Conservation (phyloP, 1,140 invertebrate species). For the Caenorhabditis latens region DNA sequence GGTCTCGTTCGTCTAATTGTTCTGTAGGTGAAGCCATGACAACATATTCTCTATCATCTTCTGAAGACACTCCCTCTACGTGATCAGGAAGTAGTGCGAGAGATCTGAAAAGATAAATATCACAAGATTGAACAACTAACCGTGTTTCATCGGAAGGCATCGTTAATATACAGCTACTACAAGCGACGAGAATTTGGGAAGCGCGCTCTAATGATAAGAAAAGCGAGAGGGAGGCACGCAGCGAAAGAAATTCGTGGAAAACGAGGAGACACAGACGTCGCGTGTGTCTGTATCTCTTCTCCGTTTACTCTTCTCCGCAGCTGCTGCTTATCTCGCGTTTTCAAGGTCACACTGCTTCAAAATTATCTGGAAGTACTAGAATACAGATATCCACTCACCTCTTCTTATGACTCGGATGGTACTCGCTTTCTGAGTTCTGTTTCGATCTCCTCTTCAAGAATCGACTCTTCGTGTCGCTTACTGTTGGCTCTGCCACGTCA, state of each 20-base stretch:
- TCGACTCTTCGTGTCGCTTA: not conserved
- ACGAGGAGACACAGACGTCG: too few relatives aligned
- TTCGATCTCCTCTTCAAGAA: conserved; percentile 11
- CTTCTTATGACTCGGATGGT: conserved; percentile 23
- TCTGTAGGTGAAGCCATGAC: not conserved
- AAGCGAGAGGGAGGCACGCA: too few relatives aligned
- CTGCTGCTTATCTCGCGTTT: not conserved
- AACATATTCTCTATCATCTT: not conserved
- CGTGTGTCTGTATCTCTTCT: too few relatives aligned
- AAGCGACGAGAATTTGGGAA: too few relatives aligned
- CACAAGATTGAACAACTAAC: too few relatives aligned
- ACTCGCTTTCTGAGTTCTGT: not conserved
- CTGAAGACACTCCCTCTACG: not conserved
- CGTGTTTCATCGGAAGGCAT: too few relatives aligned
- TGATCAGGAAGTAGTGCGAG: not conserved
- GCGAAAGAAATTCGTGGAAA: too few relatives aligned
- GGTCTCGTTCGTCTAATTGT: not conserved
- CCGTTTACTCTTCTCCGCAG: too few relatives aligned
- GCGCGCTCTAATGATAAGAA: too few relatives aligned
- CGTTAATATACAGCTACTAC: too few relatives aligned
- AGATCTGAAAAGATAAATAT: not conserved
- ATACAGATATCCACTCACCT: not conserved
- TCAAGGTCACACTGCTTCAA: not conserved
- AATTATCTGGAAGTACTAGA: not conserved
- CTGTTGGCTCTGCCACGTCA: not conserved